A percentile compares a stretch with the other conserved stretches of the same genome.
These are phyloP conservation scores for Pterostichus niger DNA, from an alignment of 2,888 invertebrate species.

Conservation along the genomic window DNA sequence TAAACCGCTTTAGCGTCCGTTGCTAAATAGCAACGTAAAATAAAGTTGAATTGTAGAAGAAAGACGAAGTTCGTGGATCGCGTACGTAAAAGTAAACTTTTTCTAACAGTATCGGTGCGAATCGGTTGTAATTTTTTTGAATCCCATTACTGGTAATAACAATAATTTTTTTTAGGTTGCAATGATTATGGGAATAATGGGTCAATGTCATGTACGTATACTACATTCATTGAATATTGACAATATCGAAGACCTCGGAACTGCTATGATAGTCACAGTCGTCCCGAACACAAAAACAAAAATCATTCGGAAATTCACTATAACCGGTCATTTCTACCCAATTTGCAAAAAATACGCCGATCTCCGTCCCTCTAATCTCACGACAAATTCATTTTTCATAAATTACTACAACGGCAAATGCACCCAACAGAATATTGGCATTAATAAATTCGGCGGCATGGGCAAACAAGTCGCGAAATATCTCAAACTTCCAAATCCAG, in stretches of 20 bases:
- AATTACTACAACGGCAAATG: slow-evolving; percentile 10
- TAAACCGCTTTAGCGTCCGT: too few species aligned
- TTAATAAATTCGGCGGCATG: slow-evolving; percentile 9
- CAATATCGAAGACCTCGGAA: too few species aligned
- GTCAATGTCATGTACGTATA: slow-evolving; percentile 67
- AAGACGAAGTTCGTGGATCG: too few species aligned
- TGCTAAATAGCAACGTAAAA: not conserved
- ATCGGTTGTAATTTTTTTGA: too few species aligned
- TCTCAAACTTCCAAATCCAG: not conserved
- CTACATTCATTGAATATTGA: slow-evolving; percentile 50
- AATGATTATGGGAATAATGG: slow-evolving; percentile 68
- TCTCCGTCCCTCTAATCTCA: slow-evolving; percentile 53
- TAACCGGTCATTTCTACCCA: slow-evolving; percentile 61
- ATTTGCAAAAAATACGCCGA: slow-evolving; percentile 61
- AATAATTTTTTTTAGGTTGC: slow-evolving; percentile 57
- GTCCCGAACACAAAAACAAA: slow-evolving; percentile 56
- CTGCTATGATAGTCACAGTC: too few species aligned
- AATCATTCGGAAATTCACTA: slow-evolving; percentile 66
- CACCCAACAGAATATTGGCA: slow-evolving; percentile 13
- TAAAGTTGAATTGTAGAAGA: not conserved
- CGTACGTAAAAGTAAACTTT: too few species aligned
- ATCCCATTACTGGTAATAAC: too few species aligned
- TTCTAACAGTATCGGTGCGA: too few species aligned
- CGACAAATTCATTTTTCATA: not conserved
- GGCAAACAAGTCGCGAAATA: slow-evolving; percentile 12